phyloP scores from a whole-genome alignment of 2,888 invertebrate species.

The Pseudococcus longispinus region DNA sequence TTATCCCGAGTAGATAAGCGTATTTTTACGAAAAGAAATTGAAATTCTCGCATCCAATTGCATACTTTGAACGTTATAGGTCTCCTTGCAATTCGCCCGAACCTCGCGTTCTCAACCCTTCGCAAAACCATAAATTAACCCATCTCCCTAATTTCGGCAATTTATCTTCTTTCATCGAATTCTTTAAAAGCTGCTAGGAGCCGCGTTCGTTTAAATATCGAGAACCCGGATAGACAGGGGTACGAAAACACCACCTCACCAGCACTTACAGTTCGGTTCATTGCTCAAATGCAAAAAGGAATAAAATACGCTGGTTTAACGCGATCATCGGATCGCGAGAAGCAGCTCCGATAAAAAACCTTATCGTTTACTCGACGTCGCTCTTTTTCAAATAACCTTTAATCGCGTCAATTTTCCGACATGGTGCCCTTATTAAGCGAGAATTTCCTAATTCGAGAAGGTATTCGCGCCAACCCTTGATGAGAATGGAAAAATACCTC shows the following conservation, averaged over 20 bases:
- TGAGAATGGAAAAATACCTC: not conserved
- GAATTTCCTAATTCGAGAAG: not conserved
- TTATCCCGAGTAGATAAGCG: not conserved
- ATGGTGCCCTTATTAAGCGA: not conserved
- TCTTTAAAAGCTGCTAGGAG: not conserved
- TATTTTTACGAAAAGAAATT: slow-evolving; percentile 1
- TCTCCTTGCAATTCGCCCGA: not conserved
- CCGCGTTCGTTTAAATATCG: not conserved
- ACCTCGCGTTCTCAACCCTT: not conserved
- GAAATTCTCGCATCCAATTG: slow-evolving; percentile 8
- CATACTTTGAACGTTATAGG: not conserved
- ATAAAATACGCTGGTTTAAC: not conserved
- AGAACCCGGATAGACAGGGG: no score
- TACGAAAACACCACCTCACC: not conserved
- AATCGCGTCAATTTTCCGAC: not conserved
- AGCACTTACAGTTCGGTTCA: not conserved
- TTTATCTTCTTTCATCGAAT: slow-evolving; percentile 31
- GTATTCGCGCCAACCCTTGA: not conserved
- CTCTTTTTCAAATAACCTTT: not conserved
- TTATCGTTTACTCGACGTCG: not conserved
- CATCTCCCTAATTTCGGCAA: slow-evolving; percentile 41
- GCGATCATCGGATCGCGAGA: not conserved
- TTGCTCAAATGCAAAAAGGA: not conserved
- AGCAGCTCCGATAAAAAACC: not conserved
- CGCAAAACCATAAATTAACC: slow-evolving; percentile 33